Percentiles rank a stretch among this genome's conserved stretches.
phyloP scores from a whole-genome alignment of 2,797 vertebrate species.

The Otolemur crassicaudatus region DNA sequence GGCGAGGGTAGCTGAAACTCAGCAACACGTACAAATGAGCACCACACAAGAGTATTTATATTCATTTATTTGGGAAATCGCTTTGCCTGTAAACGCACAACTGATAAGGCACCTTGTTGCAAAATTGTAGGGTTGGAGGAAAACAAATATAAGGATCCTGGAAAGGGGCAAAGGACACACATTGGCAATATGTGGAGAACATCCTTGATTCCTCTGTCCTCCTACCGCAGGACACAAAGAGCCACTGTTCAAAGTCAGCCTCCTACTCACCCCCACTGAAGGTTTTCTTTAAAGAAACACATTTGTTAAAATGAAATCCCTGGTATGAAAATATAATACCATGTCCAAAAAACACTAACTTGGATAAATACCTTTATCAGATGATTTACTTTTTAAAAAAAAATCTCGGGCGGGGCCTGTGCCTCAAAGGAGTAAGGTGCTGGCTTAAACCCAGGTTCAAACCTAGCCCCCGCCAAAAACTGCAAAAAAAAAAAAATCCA shows the following conservation, averaged over 20 bases:
- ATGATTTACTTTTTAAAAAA: too few relatives aligned
- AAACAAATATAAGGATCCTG: background rate
- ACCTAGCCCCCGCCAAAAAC: too few relatives aligned
- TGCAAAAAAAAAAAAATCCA: too few relatives aligned
- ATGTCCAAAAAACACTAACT: background rate
- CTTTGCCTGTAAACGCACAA: constrained; percentile 35
- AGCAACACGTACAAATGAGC: background rate
- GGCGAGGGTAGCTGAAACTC: background rate
- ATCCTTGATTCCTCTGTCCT: background rate
- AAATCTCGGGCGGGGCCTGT: too few relatives aligned
- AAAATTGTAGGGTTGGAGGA: background rate
- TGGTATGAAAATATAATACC: background rate
- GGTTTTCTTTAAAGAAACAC: constrained; percentile 13
- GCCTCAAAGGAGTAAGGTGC: too few relatives aligned
- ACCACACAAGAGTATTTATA: constrained; percentile 15
- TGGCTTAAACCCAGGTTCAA: too few relatives aligned
- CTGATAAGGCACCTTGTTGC: constrained; percentile 55
- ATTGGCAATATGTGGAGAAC: background rate
- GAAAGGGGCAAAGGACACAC: background rate
- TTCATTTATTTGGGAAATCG: constrained; percentile 53
- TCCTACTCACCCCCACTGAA: background rate
- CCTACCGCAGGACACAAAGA: background rate
- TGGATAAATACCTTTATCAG: too few relatives aligned
- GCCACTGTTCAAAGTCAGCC: background rate
- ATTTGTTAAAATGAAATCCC: constrained; percentile 38